Evolutionary conservation across 2,888 invertebrate species (phyloP).

Genomic region (Lycia hirtaria): DNA sequence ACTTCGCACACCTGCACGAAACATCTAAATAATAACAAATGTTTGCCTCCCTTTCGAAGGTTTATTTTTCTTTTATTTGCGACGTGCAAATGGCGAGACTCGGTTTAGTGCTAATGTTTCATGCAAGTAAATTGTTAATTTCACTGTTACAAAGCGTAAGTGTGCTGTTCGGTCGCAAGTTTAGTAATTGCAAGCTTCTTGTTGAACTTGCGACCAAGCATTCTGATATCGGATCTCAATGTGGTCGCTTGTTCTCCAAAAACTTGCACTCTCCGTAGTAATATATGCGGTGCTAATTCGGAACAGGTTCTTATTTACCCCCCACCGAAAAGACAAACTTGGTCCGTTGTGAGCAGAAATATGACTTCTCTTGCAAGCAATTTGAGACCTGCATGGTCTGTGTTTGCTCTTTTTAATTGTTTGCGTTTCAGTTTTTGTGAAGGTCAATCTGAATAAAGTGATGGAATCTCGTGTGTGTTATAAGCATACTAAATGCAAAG

Average conservation of each 20-base stretch:
- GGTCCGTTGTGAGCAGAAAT: slow-evolving; percentile 58
- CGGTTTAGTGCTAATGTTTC: slow-evolving; percentile 28
- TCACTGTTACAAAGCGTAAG: slow-evolving; percentile 22
- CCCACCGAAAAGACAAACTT: slow-evolving; percentile 60
- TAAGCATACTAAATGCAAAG: slow-evolving; percentile 47
- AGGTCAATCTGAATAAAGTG: slow-evolving; percentile 56
- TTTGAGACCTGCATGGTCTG: slow-evolving; percentile 48
- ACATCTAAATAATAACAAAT: slow-evolving; percentile 43
- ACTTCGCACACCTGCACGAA: slow-evolving; percentile 49
- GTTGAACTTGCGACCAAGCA: slow-evolving; percentile 49
- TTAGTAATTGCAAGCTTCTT: slow-evolving; percentile 45
- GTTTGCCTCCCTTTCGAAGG: slow-evolving; percentile 37
- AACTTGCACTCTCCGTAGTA: slow-evolving; percentile 49
- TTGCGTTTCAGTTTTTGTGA: slow-evolving; percentile 53
- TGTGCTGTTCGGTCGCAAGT: slow-evolving; percentile 34
- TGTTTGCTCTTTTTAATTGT: slow-evolving; percentile 44
- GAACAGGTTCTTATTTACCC: slow-evolving; percentile 51
- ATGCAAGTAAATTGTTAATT: slow-evolving; percentile 28
- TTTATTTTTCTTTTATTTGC: slow-evolving; percentile 20
- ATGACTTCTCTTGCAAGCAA: slow-evolving; percentile 55
- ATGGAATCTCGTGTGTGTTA: slow-evolving; percentile 63
- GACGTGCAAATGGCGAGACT: slow-evolving; percentile 2
- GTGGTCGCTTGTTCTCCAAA: slow-evolving; percentile 47
- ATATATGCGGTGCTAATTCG: slow-evolving; percentile 54
- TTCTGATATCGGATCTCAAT: slow-evolving; percentile 53